Evolutionary conservation across 2,113 vertebrate species (phyloP).

Genomic region (Ahaetulla prasina): DNA sequence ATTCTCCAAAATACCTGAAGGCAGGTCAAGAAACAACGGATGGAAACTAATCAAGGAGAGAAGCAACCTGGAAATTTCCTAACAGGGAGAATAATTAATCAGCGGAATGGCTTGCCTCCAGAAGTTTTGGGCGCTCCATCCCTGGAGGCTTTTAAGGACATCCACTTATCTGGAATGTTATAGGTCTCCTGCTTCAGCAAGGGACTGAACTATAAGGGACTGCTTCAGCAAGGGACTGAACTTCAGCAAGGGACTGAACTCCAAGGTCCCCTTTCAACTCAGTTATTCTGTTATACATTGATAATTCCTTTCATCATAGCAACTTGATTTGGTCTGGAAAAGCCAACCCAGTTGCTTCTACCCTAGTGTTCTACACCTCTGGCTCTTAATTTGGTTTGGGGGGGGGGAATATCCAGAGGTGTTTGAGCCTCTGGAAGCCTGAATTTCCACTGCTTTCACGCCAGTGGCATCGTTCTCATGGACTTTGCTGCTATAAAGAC

Average conservation of each 20-base stretch:
- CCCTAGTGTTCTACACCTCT: background rate
- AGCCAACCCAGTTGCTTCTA: background rate
- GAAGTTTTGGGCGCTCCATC: too few relatives aligned
- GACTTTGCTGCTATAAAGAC: background rate
- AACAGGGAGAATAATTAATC: too few relatives aligned
- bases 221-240: too few relatives aligned
- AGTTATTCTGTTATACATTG: background rate
- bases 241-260: fast-evolving
- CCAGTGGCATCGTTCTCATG: too few relatives aligned
- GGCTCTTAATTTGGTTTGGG: background rate
- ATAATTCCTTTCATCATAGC: background rate
- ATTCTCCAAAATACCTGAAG: background rate
- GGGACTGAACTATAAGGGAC: background rate
- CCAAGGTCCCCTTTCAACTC: background rate
- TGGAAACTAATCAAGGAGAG: too few relatives aligned
- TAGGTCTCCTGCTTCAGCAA: background rate
- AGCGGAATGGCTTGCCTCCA: too few relatives aligned
- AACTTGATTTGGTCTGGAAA: background rate
- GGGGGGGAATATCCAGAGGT: background rate
- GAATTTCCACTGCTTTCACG: background rate
- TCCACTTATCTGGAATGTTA: background rate
- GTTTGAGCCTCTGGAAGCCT: background rate
- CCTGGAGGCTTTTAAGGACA: background rate
- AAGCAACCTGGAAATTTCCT: too few relatives aligned
- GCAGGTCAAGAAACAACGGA: background rate